A percentile compares a stretch with the other conserved stretches of the same genome.
These are phyloP conservation scores for Watsonalla cultraria DNA, from an alignment of 2,888 invertebrate genomes.

Conservation along the genomic window DNA sequence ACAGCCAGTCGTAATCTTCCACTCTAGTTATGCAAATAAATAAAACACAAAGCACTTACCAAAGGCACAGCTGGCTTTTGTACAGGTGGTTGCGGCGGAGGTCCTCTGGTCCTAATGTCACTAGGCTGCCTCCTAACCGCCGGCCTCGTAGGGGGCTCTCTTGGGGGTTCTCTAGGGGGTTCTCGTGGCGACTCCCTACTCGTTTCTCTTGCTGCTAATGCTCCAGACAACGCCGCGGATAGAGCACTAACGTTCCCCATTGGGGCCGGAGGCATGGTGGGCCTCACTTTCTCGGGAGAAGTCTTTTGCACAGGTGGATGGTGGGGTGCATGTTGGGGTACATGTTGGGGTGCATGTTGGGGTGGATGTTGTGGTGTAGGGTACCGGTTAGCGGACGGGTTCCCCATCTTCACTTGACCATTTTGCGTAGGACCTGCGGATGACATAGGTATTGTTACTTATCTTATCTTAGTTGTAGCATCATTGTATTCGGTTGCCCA, in stretches of 20 bases:
- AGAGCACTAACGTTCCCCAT: constrained; percentile 50
- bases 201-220: constrained; percentile 46
- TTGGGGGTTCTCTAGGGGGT: constrained; percentile 55
- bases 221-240: constrained; percentile 60
- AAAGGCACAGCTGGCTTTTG: constrained; percentile 83
- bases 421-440: constrained; percentile 55
- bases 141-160: constrained; percentile 43
- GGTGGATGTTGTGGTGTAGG: constrained; percentile 43
- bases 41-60: constrained; percentile 53
- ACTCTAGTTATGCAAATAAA: neutral
- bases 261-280: constrained; percentile 31
- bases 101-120: constrained; percentile 79
- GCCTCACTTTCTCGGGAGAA: constrained; percentile 54
- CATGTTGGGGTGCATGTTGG: constrained; percentile 37
- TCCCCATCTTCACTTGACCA: constrained; percentile 56
- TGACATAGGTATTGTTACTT: neutral
- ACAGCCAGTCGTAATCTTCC: too few relatives aligned
- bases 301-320: constrained; percentile 17
- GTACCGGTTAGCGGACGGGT: constrained; percentile 40
- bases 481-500: too few relatives aligned
- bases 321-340: constrained; percentile 34
- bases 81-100: constrained; percentile 89
- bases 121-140: constrained; percentile 60
- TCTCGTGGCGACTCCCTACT: constrained; percentile 51
- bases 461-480: too few relatives aligned